Evolutionary conservation across 2,797 vertebrate genomes (phyloP).

Genomic region (Enteromius treurensis): DNA sequence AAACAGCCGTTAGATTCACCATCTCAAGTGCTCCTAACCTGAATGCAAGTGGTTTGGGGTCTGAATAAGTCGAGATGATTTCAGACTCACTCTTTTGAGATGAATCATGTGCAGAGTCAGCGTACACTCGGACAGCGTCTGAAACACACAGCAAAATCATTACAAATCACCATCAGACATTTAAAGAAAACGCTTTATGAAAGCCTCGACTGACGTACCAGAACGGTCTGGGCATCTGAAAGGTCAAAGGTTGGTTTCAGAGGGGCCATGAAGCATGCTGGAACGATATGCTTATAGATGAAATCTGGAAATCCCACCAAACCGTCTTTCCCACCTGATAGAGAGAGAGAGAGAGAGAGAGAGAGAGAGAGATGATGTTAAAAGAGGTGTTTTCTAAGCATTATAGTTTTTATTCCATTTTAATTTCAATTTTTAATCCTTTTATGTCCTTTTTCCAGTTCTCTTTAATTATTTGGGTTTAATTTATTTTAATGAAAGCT

Average conservation of each 20-base stretch:
- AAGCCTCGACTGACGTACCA: conserved; percentile 78
- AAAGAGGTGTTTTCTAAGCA: background rate
- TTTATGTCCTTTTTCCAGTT: background rate
- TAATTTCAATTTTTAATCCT: background rate
- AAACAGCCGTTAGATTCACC: background rate
- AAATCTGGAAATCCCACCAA: conserved; percentile 96
- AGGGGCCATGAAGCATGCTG: conserved; percentile 95
- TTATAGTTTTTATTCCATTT: background rate
- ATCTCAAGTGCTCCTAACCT: background rate
- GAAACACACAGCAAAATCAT: conserved; percentile 52
- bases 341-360: background rate
- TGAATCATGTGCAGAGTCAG: conserved; percentile 96
- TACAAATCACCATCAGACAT: background rate
- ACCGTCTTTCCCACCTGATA: conserved; percentile 92
- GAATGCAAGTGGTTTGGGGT: background rate
- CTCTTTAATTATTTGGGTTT: background rate
- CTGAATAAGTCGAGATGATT: background rate
- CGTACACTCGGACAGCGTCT: conserved; percentile 95
- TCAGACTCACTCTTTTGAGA: conserved; percentile 88
- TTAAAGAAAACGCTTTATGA: too few relatives aligned
- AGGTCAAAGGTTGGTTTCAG: conserved; percentile 97
- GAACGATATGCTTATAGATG: conserved; percentile 97
- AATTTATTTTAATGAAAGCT: background rate
- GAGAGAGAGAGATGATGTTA: background rate
- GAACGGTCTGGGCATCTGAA: conserved; percentile 93